Percentiles rank a stretch among this genome's conserved stretches.
Conservation (phyloP, 1,140 invertebrate genomes). For the Zaprionus vittiger region DNA sequence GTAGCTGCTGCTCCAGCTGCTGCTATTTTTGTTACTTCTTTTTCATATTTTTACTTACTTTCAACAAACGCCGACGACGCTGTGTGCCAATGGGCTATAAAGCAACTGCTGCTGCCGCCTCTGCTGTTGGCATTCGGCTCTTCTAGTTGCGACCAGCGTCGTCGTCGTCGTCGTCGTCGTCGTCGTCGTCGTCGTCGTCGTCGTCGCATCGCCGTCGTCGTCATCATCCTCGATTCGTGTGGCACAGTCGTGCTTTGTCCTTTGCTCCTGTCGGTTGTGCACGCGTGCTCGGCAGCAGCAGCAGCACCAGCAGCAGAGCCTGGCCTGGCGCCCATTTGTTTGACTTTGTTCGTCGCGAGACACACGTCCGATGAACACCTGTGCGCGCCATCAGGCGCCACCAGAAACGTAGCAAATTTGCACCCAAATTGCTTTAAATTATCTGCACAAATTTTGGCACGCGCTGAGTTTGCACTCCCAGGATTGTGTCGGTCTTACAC, state of each 20-base stretch:
- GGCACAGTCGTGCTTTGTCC: slow-evolving; percentile 75
- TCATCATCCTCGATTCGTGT: slow-evolving; percentile 23
- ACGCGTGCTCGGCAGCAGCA: slow-evolving; percentile 47
- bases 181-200: slow-evolving; percentile 5
- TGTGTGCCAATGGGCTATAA: slow-evolving; percentile 47
- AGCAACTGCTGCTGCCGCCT: slow-evolving; percentile 41
- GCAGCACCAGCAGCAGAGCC: not conserved
- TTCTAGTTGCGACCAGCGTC: slow-evolving; percentile 46
- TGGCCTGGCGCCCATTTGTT: slow-evolving; percentile 48
- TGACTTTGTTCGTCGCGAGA: slow-evolving; percentile 37
- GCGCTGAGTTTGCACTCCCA: slow-evolving; percentile 57
- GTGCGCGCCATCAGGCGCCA: slow-evolving; percentile 59
- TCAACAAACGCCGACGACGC: slow-evolving; percentile 59
- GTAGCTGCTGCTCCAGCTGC: slow-evolving; percentile 29
- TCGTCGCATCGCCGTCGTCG: slow-evolving; percentile 17
- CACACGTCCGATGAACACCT: slow-evolving; percentile 60
- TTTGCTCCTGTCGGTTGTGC: slow-evolving; percentile 78
- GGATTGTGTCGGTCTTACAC: slow-evolving; percentile 22
- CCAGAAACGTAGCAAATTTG: slow-evolving; percentile 71
- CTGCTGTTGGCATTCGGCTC: slow-evolving; percentile 30
- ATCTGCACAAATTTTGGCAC: slow-evolving; percentile 69
- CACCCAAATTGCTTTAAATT: slow-evolving; percentile 80
- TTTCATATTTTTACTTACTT: slow-evolving; percentile 77
- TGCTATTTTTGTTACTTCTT: slow-evolving; percentile 81
- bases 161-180: slow-evolving; percentile 18